Conservation (phyloP, 2,888 invertebrate genomes). For the Pristionchus maxplancki region DNA sequence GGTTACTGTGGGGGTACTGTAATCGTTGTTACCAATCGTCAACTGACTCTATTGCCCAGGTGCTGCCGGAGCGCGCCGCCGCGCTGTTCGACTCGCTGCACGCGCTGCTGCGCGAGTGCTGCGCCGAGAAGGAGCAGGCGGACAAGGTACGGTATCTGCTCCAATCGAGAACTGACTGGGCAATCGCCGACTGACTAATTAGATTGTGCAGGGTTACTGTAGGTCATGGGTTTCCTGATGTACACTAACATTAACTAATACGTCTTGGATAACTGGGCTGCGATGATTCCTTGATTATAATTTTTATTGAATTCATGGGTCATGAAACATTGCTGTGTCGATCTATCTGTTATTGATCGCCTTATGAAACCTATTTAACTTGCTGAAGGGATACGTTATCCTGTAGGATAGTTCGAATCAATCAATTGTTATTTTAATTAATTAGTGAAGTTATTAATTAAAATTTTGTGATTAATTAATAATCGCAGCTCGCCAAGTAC, state of each 20-base stretch:
- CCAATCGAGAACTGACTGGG: neutral
- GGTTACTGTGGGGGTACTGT: too few relatives aligned
- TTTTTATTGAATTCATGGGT: too few relatives aligned
- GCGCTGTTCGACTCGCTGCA: conserved; percentile 50
- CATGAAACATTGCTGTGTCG: too few relatives aligned
- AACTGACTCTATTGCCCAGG: conserved; percentile 7
- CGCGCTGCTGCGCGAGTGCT: conserved; percentile 50
- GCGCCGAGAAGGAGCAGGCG: conserved; percentile 43
- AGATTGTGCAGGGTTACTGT: neutral
- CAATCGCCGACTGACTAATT: too few relatives aligned
- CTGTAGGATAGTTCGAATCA: neutral
- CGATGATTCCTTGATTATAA: too few relatives aligned
- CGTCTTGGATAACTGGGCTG: too few relatives aligned
- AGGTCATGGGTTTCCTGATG: too few relatives aligned
- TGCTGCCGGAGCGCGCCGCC: conserved; percentile 13
- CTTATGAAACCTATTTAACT: too few relatives aligned
- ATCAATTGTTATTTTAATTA: neutral
- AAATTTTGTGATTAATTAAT: neutral
- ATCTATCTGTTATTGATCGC: too few relatives aligned
- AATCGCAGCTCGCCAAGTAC: conserved; percentile 46
- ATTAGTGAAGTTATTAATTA: neutral
- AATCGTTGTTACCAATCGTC: too few relatives aligned
- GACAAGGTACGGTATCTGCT: conserved; percentile 21
- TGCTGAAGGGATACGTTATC: too few relatives aligned
- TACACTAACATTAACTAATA: too few relatives aligned